Evolutionary conservation across 2,888 invertebrate species (phyloP).

Genomic region (Keiferia lycopersicella): DNA sequence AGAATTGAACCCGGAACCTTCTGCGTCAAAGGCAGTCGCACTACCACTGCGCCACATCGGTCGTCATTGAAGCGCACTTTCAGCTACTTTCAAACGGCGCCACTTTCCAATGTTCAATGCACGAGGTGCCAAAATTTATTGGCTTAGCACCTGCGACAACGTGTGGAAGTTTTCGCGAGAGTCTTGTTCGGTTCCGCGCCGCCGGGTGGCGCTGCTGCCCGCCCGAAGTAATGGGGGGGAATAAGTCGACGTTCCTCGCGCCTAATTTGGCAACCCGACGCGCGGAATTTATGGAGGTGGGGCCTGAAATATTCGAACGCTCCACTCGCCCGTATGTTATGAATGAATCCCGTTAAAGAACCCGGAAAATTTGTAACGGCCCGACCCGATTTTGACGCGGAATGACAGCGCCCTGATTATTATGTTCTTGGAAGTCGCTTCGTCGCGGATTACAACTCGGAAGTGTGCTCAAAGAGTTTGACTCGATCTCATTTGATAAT

Average conservation of each 20-base stretch:
- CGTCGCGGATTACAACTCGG: not conserved
- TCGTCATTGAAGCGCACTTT: conserved; percentile 33
- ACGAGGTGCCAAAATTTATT: conserved; percentile 54
- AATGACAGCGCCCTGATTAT: conserved; percentile 40
- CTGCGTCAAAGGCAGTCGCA: no score
- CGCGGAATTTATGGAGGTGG: conserved; percentile 78
- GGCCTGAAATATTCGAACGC: conserved; percentile 78
- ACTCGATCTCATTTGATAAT: not conserved
- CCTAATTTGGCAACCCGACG: conserved; percentile 81
- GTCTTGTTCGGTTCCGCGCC: conserved; percentile 42
- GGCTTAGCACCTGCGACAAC: conserved; percentile 66
- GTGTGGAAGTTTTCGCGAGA: conserved; percentile 64
- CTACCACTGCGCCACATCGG: no score
- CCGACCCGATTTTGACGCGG: conserved; percentile 53
- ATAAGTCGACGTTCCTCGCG: conserved; percentile 76
- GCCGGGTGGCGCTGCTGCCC: conserved; percentile 36
- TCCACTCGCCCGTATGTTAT: conserved; percentile 80
- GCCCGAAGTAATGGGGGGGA: conserved; percentile 66
- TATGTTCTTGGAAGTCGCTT: conserved; percentile 31
- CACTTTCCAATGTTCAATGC: conserved; percentile 50
- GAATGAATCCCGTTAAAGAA: conserved; percentile 80
- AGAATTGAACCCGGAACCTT: no score
- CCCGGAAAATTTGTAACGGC: conserved; percentile 79
- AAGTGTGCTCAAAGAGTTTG: conserved; percentile 11
- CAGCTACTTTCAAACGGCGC: conserved; percentile 18